phyloP scores from a whole-genome alignment of 2,888 invertebrate species.

The Lobophora halterata region DNA sequence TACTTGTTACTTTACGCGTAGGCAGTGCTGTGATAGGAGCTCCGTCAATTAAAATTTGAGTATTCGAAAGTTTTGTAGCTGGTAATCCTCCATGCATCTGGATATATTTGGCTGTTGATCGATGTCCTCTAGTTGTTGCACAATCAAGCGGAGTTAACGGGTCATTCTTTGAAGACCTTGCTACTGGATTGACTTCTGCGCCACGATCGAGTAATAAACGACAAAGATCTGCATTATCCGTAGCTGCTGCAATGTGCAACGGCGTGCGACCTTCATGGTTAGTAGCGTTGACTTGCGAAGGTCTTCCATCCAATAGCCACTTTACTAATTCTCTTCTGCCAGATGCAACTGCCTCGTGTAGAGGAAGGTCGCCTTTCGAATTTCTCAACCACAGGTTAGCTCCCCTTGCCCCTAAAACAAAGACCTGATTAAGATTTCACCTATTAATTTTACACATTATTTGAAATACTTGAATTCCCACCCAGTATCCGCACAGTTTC shows the following conservation, averaged over 20 bases:
- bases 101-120: conserved; percentile 95
- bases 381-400: conserved; percentile 96
- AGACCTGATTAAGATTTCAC: background rate
- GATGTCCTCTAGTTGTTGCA: conserved; percentile 91
- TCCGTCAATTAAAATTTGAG: conserved; percentile 69
- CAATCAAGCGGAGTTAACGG: conserved; percentile 95
- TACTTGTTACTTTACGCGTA: conserved; percentile 72
- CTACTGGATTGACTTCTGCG: conserved; percentile 91
- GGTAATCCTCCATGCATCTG: conserved; percentile 95
- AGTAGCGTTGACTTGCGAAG: conserved; percentile 91
- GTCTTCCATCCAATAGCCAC: conserved; percentile 92
- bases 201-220: conserved; percentile 91
- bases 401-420: conserved; percentile 73
- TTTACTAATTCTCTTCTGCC: conserved; percentile 93
- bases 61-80: conserved; percentile 83
- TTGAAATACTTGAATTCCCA: conserved; percentile 22
- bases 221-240: conserved; percentile 96
- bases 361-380: conserved; percentile 95
- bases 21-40: conserved; percentile 69
- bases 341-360: conserved; percentile 97
- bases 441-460: background rate
- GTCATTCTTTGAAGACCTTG: conserved; percentile 90
- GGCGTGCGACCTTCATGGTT: conserved; percentile 97
- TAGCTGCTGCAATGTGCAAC: conserved; percentile 95
- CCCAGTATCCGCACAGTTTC: conserved; percentile 90